Evolutionary conservation across 2,113 vertebrate species (phyloP).

Genomic region (Rhodinocichla rosea): DNA sequence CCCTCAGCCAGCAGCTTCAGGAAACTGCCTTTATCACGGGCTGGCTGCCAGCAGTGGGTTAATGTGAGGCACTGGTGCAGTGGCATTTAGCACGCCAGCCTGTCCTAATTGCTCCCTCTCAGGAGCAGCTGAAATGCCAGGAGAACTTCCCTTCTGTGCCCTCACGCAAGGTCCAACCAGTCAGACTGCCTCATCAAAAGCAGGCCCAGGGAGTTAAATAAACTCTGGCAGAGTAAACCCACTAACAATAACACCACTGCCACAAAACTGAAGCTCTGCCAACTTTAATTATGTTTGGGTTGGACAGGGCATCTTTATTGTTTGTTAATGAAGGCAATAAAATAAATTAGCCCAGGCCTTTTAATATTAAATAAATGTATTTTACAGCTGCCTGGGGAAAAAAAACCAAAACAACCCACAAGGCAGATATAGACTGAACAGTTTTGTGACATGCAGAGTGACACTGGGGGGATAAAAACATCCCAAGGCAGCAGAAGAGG

Average conservation of each 20-base stretch:
- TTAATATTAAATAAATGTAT: constrained; percentile 51
- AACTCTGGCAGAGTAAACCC: constrained; percentile 74
- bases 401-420: neutral
- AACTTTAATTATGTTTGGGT: constrained; percentile 70
- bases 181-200: constrained; percentile 74
- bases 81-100: neutral
- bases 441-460: neutral
- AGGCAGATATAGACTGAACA: neutral
- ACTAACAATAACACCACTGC: constrained; percentile 40
- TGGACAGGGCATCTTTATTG: constrained; percentile 64
- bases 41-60: neutral
- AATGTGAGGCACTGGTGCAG: neutral
- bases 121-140: neutral
- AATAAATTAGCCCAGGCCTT: constrained; percentile 42
- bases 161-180: constrained; percentile 78
- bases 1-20: neutral
- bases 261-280: constrained; percentile 67
- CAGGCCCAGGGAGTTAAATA: constrained; percentile 73
- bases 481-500: neutral
- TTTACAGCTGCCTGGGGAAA: constrained; percentile 33
- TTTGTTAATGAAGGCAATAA: constrained; percentile 58
- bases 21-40: rapidly evolving
- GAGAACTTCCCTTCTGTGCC: constrained; percentile 48
- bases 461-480: neutral
- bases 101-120: constrained; percentile 55